These are phyloP conservation scores for Platichthys flesus DNA, from an alignment of 2,113 vertebrate genomes.

Conservation along the genomic window DNA sequence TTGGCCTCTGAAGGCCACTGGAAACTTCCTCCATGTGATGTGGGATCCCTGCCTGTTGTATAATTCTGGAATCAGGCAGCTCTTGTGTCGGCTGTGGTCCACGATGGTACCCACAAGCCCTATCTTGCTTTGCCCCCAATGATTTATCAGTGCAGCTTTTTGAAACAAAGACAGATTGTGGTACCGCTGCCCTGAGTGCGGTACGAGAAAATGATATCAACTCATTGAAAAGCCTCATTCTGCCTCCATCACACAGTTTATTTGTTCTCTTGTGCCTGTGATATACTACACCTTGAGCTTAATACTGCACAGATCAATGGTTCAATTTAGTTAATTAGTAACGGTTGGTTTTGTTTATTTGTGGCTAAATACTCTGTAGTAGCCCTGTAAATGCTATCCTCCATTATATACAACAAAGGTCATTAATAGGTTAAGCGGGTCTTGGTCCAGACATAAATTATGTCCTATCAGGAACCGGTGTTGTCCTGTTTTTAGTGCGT, in stretches of 20 bases:
- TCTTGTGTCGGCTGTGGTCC: neutral
- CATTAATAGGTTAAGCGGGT: no score
- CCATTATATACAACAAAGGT: neutral
- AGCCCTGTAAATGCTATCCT: neutral
- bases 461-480: no score
- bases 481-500: no score
- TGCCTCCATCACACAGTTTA: slow-evolving; percentile 1
- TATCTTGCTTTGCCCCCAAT: neutral
- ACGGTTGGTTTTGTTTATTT: neutral
- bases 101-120: neutral
- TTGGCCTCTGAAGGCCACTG: neutral
- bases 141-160: slow-evolving; percentile 15
- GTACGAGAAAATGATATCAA: slow-evolving; percentile 2
- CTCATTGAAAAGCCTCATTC: slow-evolving; percentile 22
- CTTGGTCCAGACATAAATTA: no score
- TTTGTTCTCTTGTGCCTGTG: neutral
- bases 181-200: slow-evolving; percentile 14
- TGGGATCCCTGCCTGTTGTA: neutral
- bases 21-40: neutral
- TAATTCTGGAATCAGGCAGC: neutral
- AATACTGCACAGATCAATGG: slow-evolving; percentile 27
- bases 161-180: slow-evolving; percentile 17
- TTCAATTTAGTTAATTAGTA: neutral
- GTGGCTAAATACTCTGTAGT: neutral
- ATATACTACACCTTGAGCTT: slow-evolving; percentile 2